phyloP scores from a whole-genome alignment of 2,113 vertebrate genomes.

The Lanius collurio region DNA sequence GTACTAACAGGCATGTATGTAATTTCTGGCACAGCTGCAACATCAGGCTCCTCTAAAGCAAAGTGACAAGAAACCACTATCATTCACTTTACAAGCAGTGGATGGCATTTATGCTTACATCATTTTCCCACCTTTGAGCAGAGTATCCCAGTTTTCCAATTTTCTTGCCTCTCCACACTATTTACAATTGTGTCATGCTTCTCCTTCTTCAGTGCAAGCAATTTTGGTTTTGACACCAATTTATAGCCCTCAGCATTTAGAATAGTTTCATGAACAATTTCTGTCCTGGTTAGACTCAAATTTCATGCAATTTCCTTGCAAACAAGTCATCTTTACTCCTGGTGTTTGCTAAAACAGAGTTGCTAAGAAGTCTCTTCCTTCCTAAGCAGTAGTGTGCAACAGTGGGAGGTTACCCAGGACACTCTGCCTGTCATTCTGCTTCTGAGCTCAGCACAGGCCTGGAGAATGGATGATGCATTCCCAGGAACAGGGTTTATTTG shows the following conservation, averaged over 20 bases:
- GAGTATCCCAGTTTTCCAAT: neutral
- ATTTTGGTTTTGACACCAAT: neutral
- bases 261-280: neutral
- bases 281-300: neutral
- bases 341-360: neutral
- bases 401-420: neutral
- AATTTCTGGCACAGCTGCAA: neutral
- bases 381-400: neutral
- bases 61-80: neutral
- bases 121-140: constrained; percentile 1
- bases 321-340: neutral
- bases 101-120: neutral
- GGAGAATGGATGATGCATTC: neutral
- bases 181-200: neutral
- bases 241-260: neutral
- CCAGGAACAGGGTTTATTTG: accelerated
- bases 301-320: neutral
- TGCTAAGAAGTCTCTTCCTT: neutral
- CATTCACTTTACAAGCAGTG: neutral
- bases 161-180: neutral
- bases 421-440: neutral
- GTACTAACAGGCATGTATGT: neutral
- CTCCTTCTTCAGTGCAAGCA: neutral
- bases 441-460: neutral
- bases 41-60: neutral